A percentile compares a stretch with the other conserved stretches of the same genome.
Evolutionary conservation across 1,140 invertebrate species (phyloP).

Genomic region (Harlomillsia oculata): DNA sequence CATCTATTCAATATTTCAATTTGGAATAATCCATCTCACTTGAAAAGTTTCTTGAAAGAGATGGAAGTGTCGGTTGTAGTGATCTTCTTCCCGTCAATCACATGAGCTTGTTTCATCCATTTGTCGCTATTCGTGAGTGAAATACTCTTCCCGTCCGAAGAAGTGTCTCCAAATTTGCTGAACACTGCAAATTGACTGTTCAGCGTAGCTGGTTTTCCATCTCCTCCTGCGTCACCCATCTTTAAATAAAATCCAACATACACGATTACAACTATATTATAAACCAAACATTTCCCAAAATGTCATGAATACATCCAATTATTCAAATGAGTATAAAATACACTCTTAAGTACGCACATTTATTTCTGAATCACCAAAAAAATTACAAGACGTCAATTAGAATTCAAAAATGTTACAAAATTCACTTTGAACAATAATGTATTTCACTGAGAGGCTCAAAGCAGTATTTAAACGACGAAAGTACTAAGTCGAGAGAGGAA

Average conservation of each 20-base stretch:
- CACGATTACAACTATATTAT: slow-evolving; percentile 1
- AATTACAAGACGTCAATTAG: no score
- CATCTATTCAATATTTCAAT: not conserved
- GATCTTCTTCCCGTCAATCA: slow-evolving; percentile 81
- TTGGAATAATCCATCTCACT: slow-evolving; percentile 45
- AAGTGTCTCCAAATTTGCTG: slow-evolving; percentile 77
- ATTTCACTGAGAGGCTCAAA: no score
- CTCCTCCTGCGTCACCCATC: slow-evolving; percentile 30
- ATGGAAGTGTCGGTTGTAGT: slow-evolving; percentile 83
- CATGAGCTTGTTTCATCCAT: slow-evolving; percentile 89
- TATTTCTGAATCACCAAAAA: no score
- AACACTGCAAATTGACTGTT: slow-evolving; percentile 54
- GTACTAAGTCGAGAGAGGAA: no score
- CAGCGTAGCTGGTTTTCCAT: slow-evolving; percentile 36
- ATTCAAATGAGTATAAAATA: no score
- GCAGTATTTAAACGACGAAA: no score
- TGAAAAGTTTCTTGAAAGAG: slow-evolving; percentile 71
- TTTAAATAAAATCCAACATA: slow-evolving; percentile 13
- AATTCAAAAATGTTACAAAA: no score
- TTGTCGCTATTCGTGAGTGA: slow-evolving; percentile 64
- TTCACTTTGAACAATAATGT: no score
- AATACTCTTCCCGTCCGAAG: slow-evolving; percentile 74
- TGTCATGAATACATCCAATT: no score
- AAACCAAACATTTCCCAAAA: slow-evolving; percentile 2
- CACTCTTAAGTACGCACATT: no score